These are phyloP conservation scores for Iselma pallidipennis DNA, from an alignment of 2,888 invertebrate genomes.

Conservation along the genomic window DNA sequence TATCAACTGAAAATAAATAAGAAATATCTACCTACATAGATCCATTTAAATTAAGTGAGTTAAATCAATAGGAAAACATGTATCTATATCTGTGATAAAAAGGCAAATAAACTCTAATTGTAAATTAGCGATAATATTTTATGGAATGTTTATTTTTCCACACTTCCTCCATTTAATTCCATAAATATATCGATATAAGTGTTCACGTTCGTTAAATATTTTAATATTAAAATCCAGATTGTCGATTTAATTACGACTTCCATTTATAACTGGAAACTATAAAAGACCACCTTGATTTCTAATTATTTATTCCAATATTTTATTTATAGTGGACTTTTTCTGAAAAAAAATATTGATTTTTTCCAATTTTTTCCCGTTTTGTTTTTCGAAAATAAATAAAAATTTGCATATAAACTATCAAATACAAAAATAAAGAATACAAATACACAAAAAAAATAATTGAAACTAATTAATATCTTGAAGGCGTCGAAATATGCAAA, in stretches of 20 bases:
- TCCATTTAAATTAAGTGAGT: too few species aligned
- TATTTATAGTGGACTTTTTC: too few species aligned
- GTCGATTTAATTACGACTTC: slow-evolving; percentile 10
- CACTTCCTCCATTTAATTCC: background rate
- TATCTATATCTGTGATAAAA: too few species aligned
- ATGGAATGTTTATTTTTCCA: background rate
- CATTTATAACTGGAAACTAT: background rate
- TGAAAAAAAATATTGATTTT: background rate
- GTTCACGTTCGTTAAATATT: slow-evolving; percentile 1
- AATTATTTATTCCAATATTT: background rate
- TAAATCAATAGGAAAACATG: too few species aligned
- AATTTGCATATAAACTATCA: too few species aligned
- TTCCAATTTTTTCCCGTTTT: background rate
- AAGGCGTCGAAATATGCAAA: slow-evolving; percentile 23
- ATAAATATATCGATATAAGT: slow-evolving; percentile 6
- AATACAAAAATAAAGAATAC: background rate
- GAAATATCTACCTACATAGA: too few species aligned
- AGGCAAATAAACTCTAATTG: too few species aligned
- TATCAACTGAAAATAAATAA: background rate
- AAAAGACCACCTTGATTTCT: slow-evolving; percentile 6
- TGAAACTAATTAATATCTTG: background rate
- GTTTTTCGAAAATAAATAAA: slow-evolving; percentile 1
- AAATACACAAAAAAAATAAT: background rate
- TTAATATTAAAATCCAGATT: slow-evolving; percentile 1
- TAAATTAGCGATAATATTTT: too few species aligned